phyloP scores from a whole-genome alignment of 2,888 invertebrate species.

The Xanthia togata region DNA sequence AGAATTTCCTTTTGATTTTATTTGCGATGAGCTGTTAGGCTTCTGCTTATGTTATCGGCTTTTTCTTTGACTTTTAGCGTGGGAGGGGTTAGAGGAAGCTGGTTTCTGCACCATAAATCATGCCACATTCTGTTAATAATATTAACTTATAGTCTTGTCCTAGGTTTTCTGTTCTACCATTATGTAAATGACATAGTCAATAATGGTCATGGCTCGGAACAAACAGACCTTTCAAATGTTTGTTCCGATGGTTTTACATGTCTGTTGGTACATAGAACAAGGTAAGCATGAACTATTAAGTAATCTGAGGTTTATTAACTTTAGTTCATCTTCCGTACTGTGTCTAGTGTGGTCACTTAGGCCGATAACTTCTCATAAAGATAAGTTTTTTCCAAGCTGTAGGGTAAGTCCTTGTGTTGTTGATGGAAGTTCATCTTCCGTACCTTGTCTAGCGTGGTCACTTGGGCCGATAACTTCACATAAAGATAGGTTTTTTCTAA shows the following conservation, averaged over 20 bases:
- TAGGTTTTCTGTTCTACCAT: constrained; percentile 21
- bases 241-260: constrained; percentile 33
- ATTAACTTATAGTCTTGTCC: not conserved
- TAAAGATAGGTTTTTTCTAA: not conserved
- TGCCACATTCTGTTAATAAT: constrained; percentile 5
- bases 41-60: constrained; percentile 35
- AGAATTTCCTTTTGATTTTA: constrained; percentile 60
- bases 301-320: constrained; percentile 21
- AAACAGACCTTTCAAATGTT: constrained; percentile 42
- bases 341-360: too few relatives aligned
- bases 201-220: constrained; percentile 40
- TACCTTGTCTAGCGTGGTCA: not conserved
- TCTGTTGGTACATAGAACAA: constrained; percentile 12
- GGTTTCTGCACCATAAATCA: constrained; percentile 18
- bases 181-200: constrained; percentile 31
- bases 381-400: not conserved
- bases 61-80: constrained; percentile 37
- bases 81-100: constrained; percentile 26
- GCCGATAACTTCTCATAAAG: not conserved
- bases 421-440: not conserved
- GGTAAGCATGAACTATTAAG: constrained; percentile 13
- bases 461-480: not conserved
- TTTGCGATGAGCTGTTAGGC: constrained; percentile 42
- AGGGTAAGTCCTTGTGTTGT: not conserved
- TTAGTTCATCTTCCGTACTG: not conserved